These are phyloP conservation scores for Dastarcus helophoroides DNA, from an alignment of 2,888 invertebrate genomes.

Conservation along the genomic window DNA sequence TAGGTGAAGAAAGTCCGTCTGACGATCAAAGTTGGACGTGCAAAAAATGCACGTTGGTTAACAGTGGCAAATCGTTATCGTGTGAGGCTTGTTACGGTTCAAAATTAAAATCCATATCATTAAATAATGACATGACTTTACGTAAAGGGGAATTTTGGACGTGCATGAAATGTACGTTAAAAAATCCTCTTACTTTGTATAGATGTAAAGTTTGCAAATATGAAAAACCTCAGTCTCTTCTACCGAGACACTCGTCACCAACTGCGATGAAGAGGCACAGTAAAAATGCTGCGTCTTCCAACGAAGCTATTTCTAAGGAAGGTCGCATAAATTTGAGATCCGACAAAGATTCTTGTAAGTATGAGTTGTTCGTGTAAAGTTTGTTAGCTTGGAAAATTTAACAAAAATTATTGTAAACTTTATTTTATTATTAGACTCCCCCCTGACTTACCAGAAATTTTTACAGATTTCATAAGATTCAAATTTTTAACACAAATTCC, in stretches of 20 bases:
- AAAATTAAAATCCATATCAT: slow-evolving; percentile 55
- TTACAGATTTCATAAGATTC: no score
- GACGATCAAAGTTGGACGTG: slow-evolving; percentile 65
- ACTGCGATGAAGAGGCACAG: slow-evolving; percentile 30
- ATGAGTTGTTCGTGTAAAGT: neutral
- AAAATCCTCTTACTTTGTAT: slow-evolving; percentile 58
- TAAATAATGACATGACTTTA: slow-evolving; percentile 54
- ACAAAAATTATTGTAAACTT: slow-evolving; percentile 1
- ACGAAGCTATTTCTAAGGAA: slow-evolving; percentile 11
- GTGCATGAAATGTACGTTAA: slow-evolving; percentile 70
- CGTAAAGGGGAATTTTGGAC: slow-evolving; percentile 67
- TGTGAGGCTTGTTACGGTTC: slow-evolving; percentile 86
- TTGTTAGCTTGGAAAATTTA: slow-evolving; percentile 1
- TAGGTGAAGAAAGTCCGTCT: slow-evolving; percentile 12
- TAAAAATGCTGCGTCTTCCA: slow-evolving; percentile 11
- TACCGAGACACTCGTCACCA: slow-evolving; percentile 43
- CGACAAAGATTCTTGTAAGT: slow-evolving; percentile 23
- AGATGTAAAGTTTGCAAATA: slow-evolving; percentile 71
- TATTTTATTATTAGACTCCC: no score
- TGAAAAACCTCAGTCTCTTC: slow-evolving; percentile 18
- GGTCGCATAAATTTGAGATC: slow-evolving; percentile 20
- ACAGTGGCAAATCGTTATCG: slow-evolving; percentile 54
- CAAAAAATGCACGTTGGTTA: slow-evolving; percentile 76
- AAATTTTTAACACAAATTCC: no score
- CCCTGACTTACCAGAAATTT: no score